phyloP scores from a whole-genome alignment of 2,888 invertebrate species.

The Eurois occulta region DNA sequence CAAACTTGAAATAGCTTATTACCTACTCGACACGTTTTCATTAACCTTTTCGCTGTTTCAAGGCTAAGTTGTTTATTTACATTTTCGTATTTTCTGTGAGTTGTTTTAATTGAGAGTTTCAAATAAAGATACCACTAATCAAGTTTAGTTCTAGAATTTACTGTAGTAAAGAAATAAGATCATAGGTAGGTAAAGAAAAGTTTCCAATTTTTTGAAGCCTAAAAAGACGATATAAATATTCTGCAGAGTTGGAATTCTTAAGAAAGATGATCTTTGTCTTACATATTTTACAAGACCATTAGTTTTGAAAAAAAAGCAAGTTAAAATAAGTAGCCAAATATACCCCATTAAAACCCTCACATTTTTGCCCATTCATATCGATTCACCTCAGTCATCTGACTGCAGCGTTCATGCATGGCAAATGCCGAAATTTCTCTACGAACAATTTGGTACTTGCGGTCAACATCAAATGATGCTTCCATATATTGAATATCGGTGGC shows the following conservation, averaged over 20 bases:
- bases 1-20: conserved; percentile 9
- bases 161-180: neutral
- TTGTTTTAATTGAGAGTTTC: neutral
- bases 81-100: neutral
- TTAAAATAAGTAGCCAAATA: neutral
- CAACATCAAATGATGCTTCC: conserved; percentile 44
- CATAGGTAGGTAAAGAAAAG: neutral
- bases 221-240: neutral
- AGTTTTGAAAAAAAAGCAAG: neutral
- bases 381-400: neutral
- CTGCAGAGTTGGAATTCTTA: neutral
- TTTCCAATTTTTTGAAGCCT: no score
- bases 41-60: neutral
- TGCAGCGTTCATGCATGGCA: conserved; percentile 11
- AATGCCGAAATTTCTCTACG: conserved; percentile 21
- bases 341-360: neutral
- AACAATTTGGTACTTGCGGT: conserved; percentile 43
- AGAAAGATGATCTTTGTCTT: neutral
- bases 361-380: neutral
- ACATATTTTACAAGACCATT: neutral
- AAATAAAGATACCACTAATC: neutral
- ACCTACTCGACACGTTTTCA: neutral
- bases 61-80: conserved; percentile 2
- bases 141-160: neutral
- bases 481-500: conserved; percentile 47